Evolutionary conservation across 2,113 vertebrate species (phyloP).

Genomic region (Rousettus leschenaultii): DNA sequence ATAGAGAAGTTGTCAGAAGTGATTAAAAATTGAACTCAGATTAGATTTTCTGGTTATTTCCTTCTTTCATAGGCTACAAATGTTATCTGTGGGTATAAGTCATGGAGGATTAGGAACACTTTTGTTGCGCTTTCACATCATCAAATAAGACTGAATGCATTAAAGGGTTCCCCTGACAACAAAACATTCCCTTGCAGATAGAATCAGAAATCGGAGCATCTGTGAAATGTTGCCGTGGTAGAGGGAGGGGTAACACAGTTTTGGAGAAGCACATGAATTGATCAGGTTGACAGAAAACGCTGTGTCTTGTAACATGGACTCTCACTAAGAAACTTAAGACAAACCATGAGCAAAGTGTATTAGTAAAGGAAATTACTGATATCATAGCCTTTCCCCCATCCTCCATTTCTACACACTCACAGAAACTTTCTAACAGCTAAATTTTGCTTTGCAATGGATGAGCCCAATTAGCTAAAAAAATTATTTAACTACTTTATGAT

Average conservation of each 20-base stretch:
- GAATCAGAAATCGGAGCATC: not conserved
- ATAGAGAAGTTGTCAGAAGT: not conserved
- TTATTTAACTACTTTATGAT: not conserved
- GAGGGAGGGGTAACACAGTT: not conserved
- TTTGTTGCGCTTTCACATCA: not conserved
- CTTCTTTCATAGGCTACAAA: not conserved
- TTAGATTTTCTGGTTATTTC: slow-evolving; percentile 34
- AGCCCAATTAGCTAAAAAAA: not conserved
- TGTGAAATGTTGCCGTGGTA: not conserved
- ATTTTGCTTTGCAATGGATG: not conserved
- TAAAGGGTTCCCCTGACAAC: not conserved
- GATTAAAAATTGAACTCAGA: not conserved
- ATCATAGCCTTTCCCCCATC: not conserved
- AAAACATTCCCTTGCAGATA: not conserved
- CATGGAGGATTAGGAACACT: not conserved
- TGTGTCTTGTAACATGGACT: not conserved
- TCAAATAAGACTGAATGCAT: not conserved
- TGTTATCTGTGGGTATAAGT: not conserved
- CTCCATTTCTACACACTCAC: not conserved
- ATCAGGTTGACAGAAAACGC: not conserved
- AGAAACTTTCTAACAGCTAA: not conserved
- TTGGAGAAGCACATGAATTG: not conserved
- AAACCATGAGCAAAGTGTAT: not conserved
- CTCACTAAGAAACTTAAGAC: not conserved
- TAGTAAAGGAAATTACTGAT: not conserved